Base-by-base conservation (phyloP, 2,113 vertebrate genomes). In the Otis tarda region DNA sequence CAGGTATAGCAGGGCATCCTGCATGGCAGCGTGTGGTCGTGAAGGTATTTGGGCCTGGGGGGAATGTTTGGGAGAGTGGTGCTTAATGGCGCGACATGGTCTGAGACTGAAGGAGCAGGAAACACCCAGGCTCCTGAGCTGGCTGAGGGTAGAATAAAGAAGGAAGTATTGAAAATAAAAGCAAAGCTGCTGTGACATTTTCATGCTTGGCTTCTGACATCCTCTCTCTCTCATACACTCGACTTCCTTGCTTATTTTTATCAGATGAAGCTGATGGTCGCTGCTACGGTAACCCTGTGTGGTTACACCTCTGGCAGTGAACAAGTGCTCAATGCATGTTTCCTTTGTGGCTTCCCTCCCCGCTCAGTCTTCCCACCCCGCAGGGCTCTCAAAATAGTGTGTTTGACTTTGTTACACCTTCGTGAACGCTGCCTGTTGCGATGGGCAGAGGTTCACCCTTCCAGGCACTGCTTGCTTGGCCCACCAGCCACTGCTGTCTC, bases 181-280 rank as follows among this genome's bases (percentile, higher is more conserved):
- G 73, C 65, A 80, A 94, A 78, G 88, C 79, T 87, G 68, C 78
- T 71, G 61, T 95, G 90, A 95, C 70, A 96, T 95, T 97, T 97
- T 97, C 57, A 79, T 88, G 90, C 83, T 94, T 78, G 79, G 78
- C 86, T 95, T 96, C 91, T 92, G 93, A 97, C 91, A 94, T 87
- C 92, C 73, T 80, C 89, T 94, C 37, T 71, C 25, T 86, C 80
- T 91, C 16, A 4, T 53, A 64, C 91, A 87, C 69, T 93, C 77
- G 90, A 92, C 85, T 97, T 95, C 93, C 70, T 75, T 41, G 86
- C 95, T 95, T 98, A 96, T 97, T 97, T 98, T 97, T 97, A 97
- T 97, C 97, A 96, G 93, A 96, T 94, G 93, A 94, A 67, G 37
- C 85, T 83, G 86, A 79, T 97, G 97, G 91, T 96, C 61, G 93